Percentiles rank a stretch among this genome's conserved stretches.
phyloP scores from a whole-genome alignment of 2,888 invertebrate genomes.

The Eulithis prunata region DNA sequence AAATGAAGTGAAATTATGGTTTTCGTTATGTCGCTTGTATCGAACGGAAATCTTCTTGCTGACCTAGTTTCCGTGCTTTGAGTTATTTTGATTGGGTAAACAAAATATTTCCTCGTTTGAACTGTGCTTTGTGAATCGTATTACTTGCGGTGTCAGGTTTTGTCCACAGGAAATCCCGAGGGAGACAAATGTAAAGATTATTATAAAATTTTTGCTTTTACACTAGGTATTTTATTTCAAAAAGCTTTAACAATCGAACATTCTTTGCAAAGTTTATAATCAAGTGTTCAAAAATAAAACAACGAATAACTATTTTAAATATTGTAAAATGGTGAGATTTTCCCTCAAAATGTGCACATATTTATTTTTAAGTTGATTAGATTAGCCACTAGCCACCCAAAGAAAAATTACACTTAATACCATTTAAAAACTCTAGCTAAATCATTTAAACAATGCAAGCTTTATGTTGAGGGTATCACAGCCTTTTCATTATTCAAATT shows the following conservation, averaged over 20 bases:
- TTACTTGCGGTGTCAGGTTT: conserved; percentile 47
- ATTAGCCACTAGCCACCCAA: not conserved
- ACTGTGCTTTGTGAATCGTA: conserved; percentile 47
- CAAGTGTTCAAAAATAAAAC: too few species aligned
- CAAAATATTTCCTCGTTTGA: conserved; percentile 41
- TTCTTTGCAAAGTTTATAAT: too few species aligned
- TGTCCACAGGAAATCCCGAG: conserved; percentile 31
- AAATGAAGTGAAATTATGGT: too few species aligned
- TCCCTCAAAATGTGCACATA: not conserved
- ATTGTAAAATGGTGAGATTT: not conserved
- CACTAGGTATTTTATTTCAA: not conserved
- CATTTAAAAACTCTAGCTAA: not conserved
- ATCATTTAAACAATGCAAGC: conserved; percentile 6
- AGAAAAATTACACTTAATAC: not conserved
- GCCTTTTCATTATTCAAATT: conserved; percentile 18
- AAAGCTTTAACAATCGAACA: too few species aligned
- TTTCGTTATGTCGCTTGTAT: too few species aligned
- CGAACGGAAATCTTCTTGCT: not conserved
- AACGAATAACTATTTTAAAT: too few species aligned
- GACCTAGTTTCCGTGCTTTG: conserved; percentile 11
- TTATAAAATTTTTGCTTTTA: conserved; percentile 9
- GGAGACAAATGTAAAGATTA: not conserved
- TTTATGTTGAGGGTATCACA: conserved; percentile 2
- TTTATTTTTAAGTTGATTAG: not conserved
- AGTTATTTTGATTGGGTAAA: conserved; percentile 32